These are phyloP conservation scores for Andinoacara biseriatus DNA, from an alignment of 2,113 vertebrate species.

Conservation along the genomic window DNA sequence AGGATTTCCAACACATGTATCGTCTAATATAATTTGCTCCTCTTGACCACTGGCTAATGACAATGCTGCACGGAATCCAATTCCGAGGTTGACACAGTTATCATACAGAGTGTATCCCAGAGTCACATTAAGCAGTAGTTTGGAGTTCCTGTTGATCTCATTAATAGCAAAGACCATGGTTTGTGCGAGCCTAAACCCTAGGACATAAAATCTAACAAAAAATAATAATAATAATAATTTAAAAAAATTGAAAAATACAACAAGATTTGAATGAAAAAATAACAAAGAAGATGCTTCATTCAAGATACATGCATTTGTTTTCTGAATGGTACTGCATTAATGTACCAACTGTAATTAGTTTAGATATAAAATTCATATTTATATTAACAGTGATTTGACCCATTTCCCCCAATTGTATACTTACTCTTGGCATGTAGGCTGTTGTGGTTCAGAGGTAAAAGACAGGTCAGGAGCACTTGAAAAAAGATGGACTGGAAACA, in stretches of 20 bases:
- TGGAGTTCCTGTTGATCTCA: constrained; percentile 70
- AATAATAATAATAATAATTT: background rate
- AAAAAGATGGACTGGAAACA: too few species aligned
- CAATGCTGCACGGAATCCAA: constrained; percentile 66
- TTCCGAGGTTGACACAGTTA: constrained; percentile 62
- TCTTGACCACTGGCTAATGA: constrained; percentile 62
- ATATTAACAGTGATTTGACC: background rate
- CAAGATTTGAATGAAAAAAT: background rate
- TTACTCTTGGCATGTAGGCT: too few species aligned
- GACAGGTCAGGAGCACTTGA: too few species aligned
- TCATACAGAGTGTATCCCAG: constrained; percentile 70
- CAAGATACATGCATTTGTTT: background rate
- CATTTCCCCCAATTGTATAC: too few species aligned
- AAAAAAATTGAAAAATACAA: too few species aligned
- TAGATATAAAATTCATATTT: background rate
- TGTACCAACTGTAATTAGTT: background rate
- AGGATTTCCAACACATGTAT: constrained; percentile 54
- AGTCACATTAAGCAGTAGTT: constrained; percentile 68
- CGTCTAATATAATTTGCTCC: constrained; percentile 24
- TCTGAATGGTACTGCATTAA: background rate
- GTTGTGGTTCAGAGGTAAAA: too few species aligned
- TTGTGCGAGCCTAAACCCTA: constrained; percentile 64
- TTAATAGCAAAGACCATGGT: constrained; percentile 75
- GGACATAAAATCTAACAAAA: constrained; percentile 52
- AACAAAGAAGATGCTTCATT: background rate